Percentiles rank a stretch among this genome's conserved stretches.
These are phyloP conservation scores for Sebastes oblongus DNA, from an alignment of 2,797 vertebrate species.

Conservation along the genomic window DNA sequence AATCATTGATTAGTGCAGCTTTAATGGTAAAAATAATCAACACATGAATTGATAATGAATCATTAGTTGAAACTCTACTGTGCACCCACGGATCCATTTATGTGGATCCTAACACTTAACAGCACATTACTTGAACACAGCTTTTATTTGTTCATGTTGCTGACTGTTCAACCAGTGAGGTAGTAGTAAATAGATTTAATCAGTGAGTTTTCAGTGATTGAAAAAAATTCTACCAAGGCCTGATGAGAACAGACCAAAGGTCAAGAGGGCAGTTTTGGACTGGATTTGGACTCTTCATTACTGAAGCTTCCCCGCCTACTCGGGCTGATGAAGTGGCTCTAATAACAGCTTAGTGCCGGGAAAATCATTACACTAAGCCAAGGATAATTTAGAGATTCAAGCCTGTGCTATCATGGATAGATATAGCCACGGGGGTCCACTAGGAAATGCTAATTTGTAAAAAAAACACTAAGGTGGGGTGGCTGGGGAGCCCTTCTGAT, in stretches of 20 bases:
- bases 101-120: background rate
- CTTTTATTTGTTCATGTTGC: background rate
- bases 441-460: conserved; percentile 61
- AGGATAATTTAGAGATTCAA: conserved; percentile 51
- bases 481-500: conserved; percentile 15
- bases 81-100: background rate
- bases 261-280: background rate
- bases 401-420: conserved; percentile 23
- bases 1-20: conserved; percentile 1
- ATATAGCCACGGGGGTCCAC: conserved; percentile 41
- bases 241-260: background rate
- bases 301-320: conserved; percentile 19
- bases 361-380: conserved; percentile 61
- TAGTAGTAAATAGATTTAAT: background rate
- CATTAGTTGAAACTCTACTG: background rate
- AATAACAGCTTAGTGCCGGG: conserved; percentile 54
- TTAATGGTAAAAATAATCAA: background rate
- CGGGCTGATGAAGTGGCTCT: conserved; percentile 46
- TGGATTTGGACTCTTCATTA: conserved; percentile 14
- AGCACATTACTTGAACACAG: background rate
- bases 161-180: background rate
- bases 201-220: background rate
- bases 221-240: background rate
- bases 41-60: background rate
- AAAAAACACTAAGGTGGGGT: conserved; percentile 26